Conservation (phyloP, 2,888 invertebrate species). For the Caenorhabditis sp. region DNA sequence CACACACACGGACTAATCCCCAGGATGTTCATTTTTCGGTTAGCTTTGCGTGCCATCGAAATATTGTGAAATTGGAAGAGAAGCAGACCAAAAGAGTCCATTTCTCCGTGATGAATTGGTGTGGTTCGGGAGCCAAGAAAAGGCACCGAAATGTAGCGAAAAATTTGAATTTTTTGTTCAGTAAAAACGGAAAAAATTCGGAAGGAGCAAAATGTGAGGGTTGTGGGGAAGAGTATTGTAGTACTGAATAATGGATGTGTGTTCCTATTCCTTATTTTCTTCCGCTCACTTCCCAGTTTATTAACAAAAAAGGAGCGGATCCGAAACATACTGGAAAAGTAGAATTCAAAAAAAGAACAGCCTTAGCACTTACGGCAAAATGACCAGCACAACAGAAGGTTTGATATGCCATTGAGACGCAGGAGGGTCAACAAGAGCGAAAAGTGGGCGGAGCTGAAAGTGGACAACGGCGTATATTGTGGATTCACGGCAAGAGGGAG, state of each 20-base stretch:
- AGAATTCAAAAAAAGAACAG: too few species aligned
- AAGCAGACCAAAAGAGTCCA: conserved; percentile 20
- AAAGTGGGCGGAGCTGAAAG: conserved; percentile 2
- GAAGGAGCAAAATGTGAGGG: background rate
- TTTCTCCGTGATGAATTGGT: conserved; percentile 33
- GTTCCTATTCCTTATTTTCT: background rate
- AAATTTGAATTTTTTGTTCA: background rate
- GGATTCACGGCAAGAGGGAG: background rate
- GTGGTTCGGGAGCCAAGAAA: background rate
- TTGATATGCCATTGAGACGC: conserved; percentile 9
- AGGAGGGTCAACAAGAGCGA: conserved; percentile 1
- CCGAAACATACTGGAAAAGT: background rate
- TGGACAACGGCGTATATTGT: conserved; percentile 4
- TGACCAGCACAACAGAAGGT: background rate
- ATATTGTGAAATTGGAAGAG: conserved; percentile 6
- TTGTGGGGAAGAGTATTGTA: conserved; percentile 27
- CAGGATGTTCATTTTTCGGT: conserved; percentile 36
- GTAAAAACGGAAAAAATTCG: background rate
- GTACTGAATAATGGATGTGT: conserved; percentile 34
- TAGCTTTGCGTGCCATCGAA: background rate
- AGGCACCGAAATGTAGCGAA: background rate
- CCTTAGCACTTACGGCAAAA: too few species aligned
- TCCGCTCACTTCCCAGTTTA: background rate
- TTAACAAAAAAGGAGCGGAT: background rate
- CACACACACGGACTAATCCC: conserved; percentile 19